These are phyloP conservation scores for Tolypeutes matacus DNA, from an alignment of 2,797 vertebrate genomes.

Conservation along the genomic window DNA sequence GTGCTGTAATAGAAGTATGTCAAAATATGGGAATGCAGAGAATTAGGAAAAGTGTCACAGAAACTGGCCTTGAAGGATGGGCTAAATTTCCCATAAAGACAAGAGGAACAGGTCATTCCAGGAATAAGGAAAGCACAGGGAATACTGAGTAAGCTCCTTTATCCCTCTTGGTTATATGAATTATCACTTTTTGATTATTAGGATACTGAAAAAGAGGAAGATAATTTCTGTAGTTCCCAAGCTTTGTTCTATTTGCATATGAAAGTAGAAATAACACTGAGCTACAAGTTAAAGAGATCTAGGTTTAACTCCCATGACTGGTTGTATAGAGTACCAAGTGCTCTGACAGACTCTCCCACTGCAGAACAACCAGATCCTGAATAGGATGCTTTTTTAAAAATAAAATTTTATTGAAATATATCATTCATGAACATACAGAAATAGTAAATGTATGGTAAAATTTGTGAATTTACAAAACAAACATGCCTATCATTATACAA, in stretches of 20 bases:
- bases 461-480: too few relatives aligned
- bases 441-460: too few relatives aligned
- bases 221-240: neutral
- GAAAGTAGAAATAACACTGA: neutral
- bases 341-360: neutral
- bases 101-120: neutral
- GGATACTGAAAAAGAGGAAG: neutral
- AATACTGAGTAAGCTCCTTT: neutral
- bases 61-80: neutral
- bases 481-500: too few relatives aligned
- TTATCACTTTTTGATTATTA: neutral
- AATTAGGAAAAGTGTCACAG: neutral
- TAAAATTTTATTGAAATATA: too few relatives aligned
- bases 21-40: neutral
- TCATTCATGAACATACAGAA: too few relatives aligned
- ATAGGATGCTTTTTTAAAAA: neutral
- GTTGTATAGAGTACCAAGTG: neutral
- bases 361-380: neutral
- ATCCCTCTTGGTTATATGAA: neutral
- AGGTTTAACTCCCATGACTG: neutral
- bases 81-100: neutral
- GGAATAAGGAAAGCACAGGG: neutral
- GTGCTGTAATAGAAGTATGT: neutral
- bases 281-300: neutral
- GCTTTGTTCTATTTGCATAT: neutral